These are phyloP conservation scores for Choloepus didactylus DNA, from an alignment of 2,797 vertebrate genomes.

Conservation along the genomic window DNA sequence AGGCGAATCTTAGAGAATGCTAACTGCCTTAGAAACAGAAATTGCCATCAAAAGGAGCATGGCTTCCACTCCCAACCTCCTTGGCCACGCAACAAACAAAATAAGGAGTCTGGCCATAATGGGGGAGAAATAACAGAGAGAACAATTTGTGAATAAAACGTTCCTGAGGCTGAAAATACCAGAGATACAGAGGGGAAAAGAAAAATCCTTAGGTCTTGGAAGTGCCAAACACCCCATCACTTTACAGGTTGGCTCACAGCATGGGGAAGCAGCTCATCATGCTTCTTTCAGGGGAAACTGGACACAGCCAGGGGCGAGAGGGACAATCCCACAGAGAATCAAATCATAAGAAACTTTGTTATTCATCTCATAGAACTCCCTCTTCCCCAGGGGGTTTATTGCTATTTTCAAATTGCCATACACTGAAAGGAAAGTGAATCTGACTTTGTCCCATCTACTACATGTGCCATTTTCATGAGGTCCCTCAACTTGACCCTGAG, in stretches of 20 bases:
- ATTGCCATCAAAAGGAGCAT: neutral
- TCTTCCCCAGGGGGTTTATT: constrained; percentile 9
- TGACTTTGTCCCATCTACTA: neutral
- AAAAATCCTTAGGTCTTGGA: neutral
- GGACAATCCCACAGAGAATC: neutral
- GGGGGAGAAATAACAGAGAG: neutral
- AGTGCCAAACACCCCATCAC: neutral
- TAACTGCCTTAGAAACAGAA: constrained; percentile 42
- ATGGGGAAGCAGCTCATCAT: neutral
- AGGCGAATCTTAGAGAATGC: neutral
- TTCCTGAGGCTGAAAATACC: neutral
- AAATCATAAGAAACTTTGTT: constrained; percentile 39
- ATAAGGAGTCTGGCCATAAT: neutral
- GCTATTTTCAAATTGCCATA: constrained; percentile 4
- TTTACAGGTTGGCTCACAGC: neutral
- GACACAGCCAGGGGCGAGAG: neutral
- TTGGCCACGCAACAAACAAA: neutral
- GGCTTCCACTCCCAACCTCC: neutral
- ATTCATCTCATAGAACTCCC: constrained; percentile 32
- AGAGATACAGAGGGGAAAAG: neutral
- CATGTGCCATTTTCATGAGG: neutral
- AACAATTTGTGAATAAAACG: neutral
- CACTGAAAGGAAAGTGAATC: neutral
- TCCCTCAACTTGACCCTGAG: neutral
- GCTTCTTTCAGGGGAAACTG: neutral